Evolutionary conservation across 2,888 invertebrate genomes (phyloP).

Genomic region (Hemaris fuciformis): DNA sequence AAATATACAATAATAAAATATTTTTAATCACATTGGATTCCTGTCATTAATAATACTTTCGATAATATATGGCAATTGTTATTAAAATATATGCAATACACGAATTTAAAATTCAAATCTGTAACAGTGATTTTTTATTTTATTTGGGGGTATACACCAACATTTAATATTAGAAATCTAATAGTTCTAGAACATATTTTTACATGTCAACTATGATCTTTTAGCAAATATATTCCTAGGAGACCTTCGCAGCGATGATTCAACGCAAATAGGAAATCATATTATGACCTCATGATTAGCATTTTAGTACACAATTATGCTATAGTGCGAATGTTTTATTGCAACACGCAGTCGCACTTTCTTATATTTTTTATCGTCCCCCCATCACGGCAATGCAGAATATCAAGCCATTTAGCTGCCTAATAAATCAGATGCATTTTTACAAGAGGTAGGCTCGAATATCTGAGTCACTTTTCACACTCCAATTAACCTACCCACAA

Average conservation of each 20-base stretch:
- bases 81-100: too few relatives aligned
- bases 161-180: not conserved
- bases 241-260: slow-evolving; percentile 53
- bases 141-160: not conserved
- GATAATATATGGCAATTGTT: too few relatives aligned
- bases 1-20: too few relatives aligned
- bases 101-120: too few relatives aligned
- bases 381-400: not conserved
- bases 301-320: slow-evolving; percentile 12
- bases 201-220: not conserved
- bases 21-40: too few relatives aligned
- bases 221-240: slow-evolving; percentile 4
- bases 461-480: slow-evolving; percentile 77
- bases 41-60: too few relatives aligned
- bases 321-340: slow-evolving; percentile 27
- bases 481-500: slow-evolving; percentile 75
- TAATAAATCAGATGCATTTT: slow-evolving; percentile 62
- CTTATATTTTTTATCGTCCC: not conserved
- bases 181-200: not conserved
- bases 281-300: slow-evolving; percentile 37
- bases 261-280: slow-evolving; percentile 50
- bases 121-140: too few relatives aligned
- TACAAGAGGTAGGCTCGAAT: slow-evolving; percentile 63
- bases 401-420: slow-evolving; percentile 26
- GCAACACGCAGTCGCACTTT: not conserved